phyloP scores from a whole-genome alignment of 2,113 vertebrate genomes.

The Egretta garzetta region DNA sequence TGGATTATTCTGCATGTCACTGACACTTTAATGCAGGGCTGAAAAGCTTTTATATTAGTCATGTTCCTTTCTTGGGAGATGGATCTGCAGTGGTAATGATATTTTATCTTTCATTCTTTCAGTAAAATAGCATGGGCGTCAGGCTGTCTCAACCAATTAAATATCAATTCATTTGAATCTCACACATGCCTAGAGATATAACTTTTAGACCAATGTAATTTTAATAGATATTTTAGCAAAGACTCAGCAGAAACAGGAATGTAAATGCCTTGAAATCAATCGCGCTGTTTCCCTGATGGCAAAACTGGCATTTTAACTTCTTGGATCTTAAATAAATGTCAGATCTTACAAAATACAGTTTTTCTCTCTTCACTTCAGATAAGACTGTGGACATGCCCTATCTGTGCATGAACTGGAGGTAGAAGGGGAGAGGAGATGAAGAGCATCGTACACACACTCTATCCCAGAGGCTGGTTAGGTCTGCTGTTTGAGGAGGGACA shows the following conservation, averaged over 20 bases:
- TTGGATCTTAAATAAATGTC: not conserved
- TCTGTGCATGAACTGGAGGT: not conserved
- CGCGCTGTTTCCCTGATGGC: not conserved
- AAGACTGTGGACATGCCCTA: not conserved
- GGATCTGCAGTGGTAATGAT: not conserved
- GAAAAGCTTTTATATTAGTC: not conserved
- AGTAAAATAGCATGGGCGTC: not conserved
- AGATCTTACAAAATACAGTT: not conserved
- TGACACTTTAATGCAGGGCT: not conserved
- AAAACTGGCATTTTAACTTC: not conserved
- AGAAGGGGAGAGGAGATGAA: not conserved
- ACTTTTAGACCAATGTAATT: not conserved
- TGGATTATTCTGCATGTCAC: not conserved
- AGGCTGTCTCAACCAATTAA: slow-evolving; percentile 6
- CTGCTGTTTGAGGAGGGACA: not conserved
- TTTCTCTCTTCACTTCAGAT: not conserved
- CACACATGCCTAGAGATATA: not conserved
- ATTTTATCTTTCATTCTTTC: slow-evolving; percentile 19
- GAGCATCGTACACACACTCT: fast-evolving
- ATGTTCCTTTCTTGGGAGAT: not conserved
- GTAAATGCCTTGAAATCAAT: not conserved
- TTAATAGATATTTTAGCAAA: not conserved
- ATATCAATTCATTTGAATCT: slow-evolving; percentile 11
- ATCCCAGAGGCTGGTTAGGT: not conserved
- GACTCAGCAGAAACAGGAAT: not conserved